A percentile compares a stretch with the other conserved stretches of the same genome.
phyloP scores from a whole-genome alignment of 2,888 invertebrate species.

The Julus scandinavius region DNA sequence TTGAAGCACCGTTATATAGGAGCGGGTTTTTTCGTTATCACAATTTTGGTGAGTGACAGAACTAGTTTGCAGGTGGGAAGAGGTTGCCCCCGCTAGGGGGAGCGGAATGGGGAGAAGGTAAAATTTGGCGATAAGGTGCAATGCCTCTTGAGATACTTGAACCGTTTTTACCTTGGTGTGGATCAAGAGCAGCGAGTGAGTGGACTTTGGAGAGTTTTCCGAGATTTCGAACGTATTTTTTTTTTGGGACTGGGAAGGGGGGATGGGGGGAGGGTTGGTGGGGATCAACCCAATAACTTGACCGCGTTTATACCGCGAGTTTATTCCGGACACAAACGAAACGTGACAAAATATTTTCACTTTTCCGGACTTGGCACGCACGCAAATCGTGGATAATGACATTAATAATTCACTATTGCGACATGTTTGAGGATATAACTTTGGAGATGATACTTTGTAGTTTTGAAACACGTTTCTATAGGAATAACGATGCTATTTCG shows the following conservation, averaged over 20 bases:
- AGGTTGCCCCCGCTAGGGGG: not conserved
- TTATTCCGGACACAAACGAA: not conserved
- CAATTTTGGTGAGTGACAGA: not conserved
- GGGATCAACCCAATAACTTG: not conserved
- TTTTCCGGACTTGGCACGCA: not conserved
- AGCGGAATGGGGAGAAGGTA: conserved; percentile 11
- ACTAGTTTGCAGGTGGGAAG: conserved; percentile 37
- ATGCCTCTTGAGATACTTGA: conserved; percentile 35
- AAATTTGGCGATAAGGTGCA: conserved; percentile 15
- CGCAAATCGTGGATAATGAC: no score
- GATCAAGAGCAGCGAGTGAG: conserved; percentile 27
- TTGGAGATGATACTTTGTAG: no score
- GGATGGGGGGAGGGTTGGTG: not conserved
- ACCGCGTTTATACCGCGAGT: not conserved
- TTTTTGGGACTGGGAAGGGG: not conserved
- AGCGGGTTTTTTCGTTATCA: conserved; percentile 9
- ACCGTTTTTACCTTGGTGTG: conserved; percentile 23
- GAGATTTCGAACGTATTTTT: not conserved
- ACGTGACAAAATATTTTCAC: not conserved
- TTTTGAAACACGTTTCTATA: no score
- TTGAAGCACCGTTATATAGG: conserved; percentile 42
- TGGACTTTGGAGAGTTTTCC: conserved; percentile 1
- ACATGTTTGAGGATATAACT: not conserved
- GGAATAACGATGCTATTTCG: no score
- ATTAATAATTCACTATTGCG: not conserved